Base-by-base conservation (phyloP, 2,113 vertebrate genomes). In the Chloropsis hardwickii region DNA sequence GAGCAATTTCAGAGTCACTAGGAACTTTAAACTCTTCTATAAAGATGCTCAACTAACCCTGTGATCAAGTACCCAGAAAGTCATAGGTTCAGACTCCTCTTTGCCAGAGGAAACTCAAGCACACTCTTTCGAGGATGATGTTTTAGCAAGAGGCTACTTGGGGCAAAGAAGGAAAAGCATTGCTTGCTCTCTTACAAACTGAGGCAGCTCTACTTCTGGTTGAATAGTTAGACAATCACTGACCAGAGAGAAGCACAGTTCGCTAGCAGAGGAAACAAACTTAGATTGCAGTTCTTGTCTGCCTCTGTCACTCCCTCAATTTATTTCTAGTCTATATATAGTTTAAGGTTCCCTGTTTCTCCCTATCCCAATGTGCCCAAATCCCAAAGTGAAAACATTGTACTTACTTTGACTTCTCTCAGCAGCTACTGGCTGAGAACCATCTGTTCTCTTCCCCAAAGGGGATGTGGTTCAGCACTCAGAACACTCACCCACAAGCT, bases 401-500 rank as follows among this genome's bases (percentile, higher is more conserved):
- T 40, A 73, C 31, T 94, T 6, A 37, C 72, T 22, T 28, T 39
- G 31, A 45, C 25, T 42, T 72, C 73, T 53, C 42, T 62, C 56
- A 64, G 27, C 40, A 50, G 25, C 35, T 27, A 9, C 14, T 61
- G 12, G 22, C 22, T 61, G 6, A 18, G 5, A 62, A 17, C 39
- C 42, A 57, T 14, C n/a, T 29, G 5, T 2, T 88, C 23, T 13
- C 6, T 14, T 23, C 31, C 62, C 60, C 15, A 77, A 44, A 73
- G 7, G 7, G 8, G 4, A 39, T 37, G 0, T 6, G 2, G 12
- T 35, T 35, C 9, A 39, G 8, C 29, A 64, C 5, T 10, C 51
- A n/a, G 33, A 66, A 17, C 5, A 17, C 2, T 71, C 10, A 25
- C 17, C 14, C 11, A 56, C 4, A 54, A n/a, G 3, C 14, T 7